phyloP scores from a whole-genome alignment of 2,113 vertebrate species.

The Nothocercus nigrocapillus region DNA sequence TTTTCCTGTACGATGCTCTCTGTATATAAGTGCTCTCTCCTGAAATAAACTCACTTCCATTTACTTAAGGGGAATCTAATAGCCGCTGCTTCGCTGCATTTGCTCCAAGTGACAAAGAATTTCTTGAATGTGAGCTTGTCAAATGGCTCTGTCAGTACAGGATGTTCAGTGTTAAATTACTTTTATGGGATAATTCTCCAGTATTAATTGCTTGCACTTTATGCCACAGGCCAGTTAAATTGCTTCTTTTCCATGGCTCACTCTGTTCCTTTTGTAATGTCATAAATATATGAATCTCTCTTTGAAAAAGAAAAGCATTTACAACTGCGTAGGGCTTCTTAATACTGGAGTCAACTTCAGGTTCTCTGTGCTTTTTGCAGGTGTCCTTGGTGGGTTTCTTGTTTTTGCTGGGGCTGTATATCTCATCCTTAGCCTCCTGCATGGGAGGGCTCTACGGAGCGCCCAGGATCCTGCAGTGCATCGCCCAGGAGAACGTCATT shows the following conservation, averaged over 20 bases:
- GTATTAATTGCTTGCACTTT: slow-evolving; percentile 55
- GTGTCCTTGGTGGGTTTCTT: slow-evolving; percentile 98
- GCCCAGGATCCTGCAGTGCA: slow-evolving; percentile 96
- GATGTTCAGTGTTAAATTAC: slow-evolving; percentile 59
- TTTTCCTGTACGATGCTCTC: slow-evolving; percentile 57
- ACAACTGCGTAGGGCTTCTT: neutral
- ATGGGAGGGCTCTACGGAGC: slow-evolving; percentile 96
- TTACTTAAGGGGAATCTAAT: slow-evolving; percentile 56
- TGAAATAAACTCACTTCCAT: slow-evolving; percentile 73
- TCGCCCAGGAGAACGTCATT: slow-evolving; percentile 94
- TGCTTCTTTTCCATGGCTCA: neutral
- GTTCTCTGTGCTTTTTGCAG: slow-evolving; percentile 74
- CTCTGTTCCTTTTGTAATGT: neutral
- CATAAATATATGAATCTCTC: neutral
- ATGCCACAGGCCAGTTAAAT: slow-evolving; percentile 10
- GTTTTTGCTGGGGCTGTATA: slow-evolving; percentile 94
- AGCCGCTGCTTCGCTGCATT: slow-evolving; percentile 33
- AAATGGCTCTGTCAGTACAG: slow-evolving; percentile 46
- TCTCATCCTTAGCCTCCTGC: slow-evolving; percentile 97
- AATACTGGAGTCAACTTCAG: neutral
- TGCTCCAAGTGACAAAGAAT: slow-evolving; percentile 40
- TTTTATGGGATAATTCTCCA: slow-evolving; percentile 57
- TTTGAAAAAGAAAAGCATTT: neutral
- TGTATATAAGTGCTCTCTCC: slow-evolving; percentile 61
- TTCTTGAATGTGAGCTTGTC: slow-evolving; percentile 56